Base-by-base conservation (phyloP, 2,113 vertebrate genomes). In the Burhinus oedicnemus region DNA sequence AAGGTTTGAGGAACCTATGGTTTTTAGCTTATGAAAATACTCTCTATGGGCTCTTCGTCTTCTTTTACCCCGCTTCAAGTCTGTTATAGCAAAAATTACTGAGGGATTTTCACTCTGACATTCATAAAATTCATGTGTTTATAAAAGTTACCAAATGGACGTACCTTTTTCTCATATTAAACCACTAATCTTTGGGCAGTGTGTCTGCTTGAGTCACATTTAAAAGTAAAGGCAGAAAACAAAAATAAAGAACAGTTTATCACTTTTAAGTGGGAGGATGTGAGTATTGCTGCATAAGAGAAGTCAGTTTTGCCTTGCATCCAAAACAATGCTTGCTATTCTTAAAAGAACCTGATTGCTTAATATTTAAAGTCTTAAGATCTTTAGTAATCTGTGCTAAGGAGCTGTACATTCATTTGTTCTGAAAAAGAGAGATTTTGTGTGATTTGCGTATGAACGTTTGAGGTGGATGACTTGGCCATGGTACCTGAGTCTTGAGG, bases 381-480 rank as follows among this genome's bases (percentile, higher is more conserved):
- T 69, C 40, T 82, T 82, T 11, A 40, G 25, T 55, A 47, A 22
- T 55, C 51, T 84, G 42, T 85, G 58, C 29, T 75, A 17, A 42
- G 51, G 71, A 12, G 1, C 57, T 76, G 32, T 38, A 12, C 12
- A 2, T 68, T 71, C 30, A 22, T n/a, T n/a, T n/a, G 12, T 65
- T 62, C 32, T 78, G 60, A 54, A 60, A 49, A 66, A 30, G 11
- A 6, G 3, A 23, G 45, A 10, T 7, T 70, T 57, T 47, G 16
- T 34, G 54, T 83, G 72, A 51, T n/a, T 51, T 3, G 6, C 58
- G 1, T 21, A 8, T 1, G 38, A 54, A 8, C 1, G 0, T 68
- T 47, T n/a, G 80, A 60, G 32, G 9, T 82, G 61, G 22, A 29
- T 2, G 2, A 9, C 40, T 62, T 84, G 77, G 22, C 75, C 18